Evolutionary conservation across 1,140 invertebrate genomes (phyloP), one percentile per base, ranked within the genome.

Genomic region (Cecropterus lyciades): DNA sequence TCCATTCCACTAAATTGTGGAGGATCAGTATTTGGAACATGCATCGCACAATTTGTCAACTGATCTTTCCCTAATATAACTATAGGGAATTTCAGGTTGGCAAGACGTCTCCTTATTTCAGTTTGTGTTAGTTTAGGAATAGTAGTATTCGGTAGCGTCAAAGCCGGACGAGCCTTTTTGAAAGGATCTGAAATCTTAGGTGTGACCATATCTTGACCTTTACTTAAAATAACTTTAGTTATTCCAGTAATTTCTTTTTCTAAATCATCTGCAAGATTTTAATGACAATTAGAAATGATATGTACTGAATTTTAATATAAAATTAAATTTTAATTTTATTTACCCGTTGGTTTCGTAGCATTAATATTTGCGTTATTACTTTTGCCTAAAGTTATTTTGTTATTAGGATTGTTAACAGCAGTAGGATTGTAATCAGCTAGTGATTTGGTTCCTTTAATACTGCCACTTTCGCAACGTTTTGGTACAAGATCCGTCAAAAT

Each of bases 51-150:
- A 65, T 79, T 63, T 17, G 59, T 82, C 15, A 89, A 14, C 64
- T 87, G 70, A 65, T 89, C 82, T 72, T 84, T 87, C 20, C 63
- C 81, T 62, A 84, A 72, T 69, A 89, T 71, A 8, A 86, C 67
- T 40, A 90, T 60, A 27, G 87, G 87, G 70, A 81, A 88, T 69
- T 71, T 83, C 10, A 83, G 59, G 24, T 65, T 69, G 20, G 73
- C 65, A 16, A 90, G 37, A 48, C 70, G 71, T 71, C 79, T 72
- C 66, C 77, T 86, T 46, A 87, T 82, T 53, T 89, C 85, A 33
- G 75, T 67, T 70, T 69, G 68, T 1, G 82, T 84, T 49, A 82
- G 65, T 74, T 82, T 86, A 13, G 84, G 70, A 27, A 62, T 62
- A 8, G 66, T 63, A 27, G 65, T 55, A 48, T 51, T 80, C 14